Evolutionary conservation across 2,797 vertebrate genomes (phyloP).

Genomic region (Nyctibius grandis): DNA sequence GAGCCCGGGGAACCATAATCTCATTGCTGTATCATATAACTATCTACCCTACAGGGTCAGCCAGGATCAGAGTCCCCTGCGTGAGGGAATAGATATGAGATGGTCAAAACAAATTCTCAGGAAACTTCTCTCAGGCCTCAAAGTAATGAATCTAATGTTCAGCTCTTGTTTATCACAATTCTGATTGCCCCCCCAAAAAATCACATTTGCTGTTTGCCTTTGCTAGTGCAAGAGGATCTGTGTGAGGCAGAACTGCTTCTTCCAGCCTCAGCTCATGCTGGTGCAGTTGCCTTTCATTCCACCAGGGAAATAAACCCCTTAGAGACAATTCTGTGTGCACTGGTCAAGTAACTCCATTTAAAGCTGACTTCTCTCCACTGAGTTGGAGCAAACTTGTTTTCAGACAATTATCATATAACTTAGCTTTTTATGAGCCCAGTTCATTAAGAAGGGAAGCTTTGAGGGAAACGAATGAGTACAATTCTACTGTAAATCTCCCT

Average conservation of each 20-base stretch:
- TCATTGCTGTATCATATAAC: background rate
- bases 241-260: background rate
- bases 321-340: background rate
- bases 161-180: background rate
- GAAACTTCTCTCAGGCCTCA: background rate
- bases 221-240: background rate
- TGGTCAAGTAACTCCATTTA: background rate
- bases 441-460: constrained; percentile 8
- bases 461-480: background rate
- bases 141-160: background rate
- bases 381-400: background rate
- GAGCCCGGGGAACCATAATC: background rate
- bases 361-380: background rate
- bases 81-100: background rate
- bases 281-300: background rate
- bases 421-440: background rate
- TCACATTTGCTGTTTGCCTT: background rate
- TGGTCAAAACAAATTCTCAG: background rate
- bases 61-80: background rate
- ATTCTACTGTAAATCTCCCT: background rate
- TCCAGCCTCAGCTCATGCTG: background rate
- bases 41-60: background rate
- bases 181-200: fast-evolving
- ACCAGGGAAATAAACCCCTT: background rate
- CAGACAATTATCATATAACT: background rate